Evolutionary conservation across 2,888 invertebrate species (phyloP).

Genomic region (Drosophila ustulata): DNA sequence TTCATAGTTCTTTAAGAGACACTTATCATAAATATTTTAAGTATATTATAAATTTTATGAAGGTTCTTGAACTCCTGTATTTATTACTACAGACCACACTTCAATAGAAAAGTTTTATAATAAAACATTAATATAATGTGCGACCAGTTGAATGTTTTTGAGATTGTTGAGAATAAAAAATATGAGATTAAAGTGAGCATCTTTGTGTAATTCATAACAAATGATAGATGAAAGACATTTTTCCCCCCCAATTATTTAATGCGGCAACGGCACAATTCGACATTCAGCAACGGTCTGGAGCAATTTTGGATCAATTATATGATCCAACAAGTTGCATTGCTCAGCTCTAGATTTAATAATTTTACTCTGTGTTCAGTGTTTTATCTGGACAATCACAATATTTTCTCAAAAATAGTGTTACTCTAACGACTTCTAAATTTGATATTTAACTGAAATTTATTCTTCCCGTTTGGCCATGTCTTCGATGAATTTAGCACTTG

Average conservation of each 20-base stretch:
- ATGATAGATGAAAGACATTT: conserved; percentile 43
- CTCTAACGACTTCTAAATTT: conserved; percentile 21
- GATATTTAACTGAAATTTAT: conserved; percentile 32
- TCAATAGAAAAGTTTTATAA: background rate
- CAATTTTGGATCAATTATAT: conserved; percentile 73
- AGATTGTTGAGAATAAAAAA: background rate
- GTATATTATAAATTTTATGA: background rate
- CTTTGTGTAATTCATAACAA: conserved; percentile 26
- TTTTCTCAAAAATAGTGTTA: background rate
- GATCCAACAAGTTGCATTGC: conserved; percentile 54
- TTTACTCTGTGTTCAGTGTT: conserved; percentile 35
- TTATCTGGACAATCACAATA: conserved; percentile 23
- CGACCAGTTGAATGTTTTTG: no score
- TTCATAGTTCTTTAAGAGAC: background rate
- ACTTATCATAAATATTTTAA: background rate
- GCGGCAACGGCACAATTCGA: conserved; percentile 57
- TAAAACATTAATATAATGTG: background rate
- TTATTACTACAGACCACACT: background rate
- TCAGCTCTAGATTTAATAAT: conserved; percentile 71
- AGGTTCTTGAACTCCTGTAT: background rate
- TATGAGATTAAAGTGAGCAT: background rate
- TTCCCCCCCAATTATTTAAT: conserved; percentile 62
- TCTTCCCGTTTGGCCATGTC: conserved; percentile 82
- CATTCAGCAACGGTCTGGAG: conserved; percentile 49
- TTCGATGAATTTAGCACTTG: conserved; percentile 82